phyloP scores from a whole-genome alignment of 2,797 vertebrate species.

The Acipenser ruthenus region DNA sequence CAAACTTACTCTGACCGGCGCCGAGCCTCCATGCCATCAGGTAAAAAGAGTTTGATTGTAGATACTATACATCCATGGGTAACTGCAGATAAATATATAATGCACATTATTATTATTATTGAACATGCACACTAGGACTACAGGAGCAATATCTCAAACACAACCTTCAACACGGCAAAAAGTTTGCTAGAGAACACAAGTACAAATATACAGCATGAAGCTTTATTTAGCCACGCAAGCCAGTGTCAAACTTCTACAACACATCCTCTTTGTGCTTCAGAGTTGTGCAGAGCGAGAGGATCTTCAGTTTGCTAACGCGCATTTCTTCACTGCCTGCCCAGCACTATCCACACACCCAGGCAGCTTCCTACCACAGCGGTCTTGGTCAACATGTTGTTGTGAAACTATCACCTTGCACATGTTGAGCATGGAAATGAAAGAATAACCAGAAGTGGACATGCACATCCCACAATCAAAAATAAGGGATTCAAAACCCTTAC shows the following conservation, averaged over 20 bases:
- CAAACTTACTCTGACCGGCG: constrained; percentile 89
- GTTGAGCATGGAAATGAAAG: not conserved
- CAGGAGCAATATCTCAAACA: not conserved
- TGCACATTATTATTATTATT: constrained; percentile 14
- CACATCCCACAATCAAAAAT: too few relatives aligned
- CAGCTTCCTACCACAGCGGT: constrained; percentile 13
- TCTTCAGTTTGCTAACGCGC: not conserved
- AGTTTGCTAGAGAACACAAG: not conserved
- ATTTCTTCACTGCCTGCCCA: constrained; percentile 14
- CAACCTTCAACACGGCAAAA: not conserved
- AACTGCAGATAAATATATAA: constrained; percentile 61
- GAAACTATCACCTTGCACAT: not conserved
- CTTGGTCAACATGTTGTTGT: not conserved
- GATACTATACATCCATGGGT: constrained; percentile 99
- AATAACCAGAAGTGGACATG: not conserved
- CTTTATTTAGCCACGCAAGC: not conserved
- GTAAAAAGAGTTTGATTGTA: constrained; percentile 95
- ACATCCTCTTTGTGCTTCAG: too few relatives aligned
- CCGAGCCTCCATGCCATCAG: constrained; percentile 95
- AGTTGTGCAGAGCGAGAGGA: too few relatives aligned
- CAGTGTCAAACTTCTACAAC: too few relatives aligned
- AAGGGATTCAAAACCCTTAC: too few relatives aligned
- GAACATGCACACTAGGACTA: constrained; percentile 16
- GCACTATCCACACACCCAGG: constrained; percentile 4
- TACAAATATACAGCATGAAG: not conserved